These are phyloP conservation scores for Burhinus bistriatus DNA, from an alignment of 2,113 vertebrate species.

Conservation along the genomic window DNA sequence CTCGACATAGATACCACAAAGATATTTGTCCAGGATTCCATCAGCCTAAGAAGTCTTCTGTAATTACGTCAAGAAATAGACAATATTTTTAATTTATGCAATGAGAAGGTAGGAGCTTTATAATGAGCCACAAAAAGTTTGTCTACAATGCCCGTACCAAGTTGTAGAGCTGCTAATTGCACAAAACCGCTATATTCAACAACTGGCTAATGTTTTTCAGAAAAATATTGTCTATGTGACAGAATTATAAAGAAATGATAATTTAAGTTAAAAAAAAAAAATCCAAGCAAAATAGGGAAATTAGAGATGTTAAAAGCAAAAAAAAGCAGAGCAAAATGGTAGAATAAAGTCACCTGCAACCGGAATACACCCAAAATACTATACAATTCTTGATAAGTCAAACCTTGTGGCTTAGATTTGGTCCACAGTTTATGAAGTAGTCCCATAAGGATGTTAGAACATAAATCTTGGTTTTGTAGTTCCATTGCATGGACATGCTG, in stretches of 20 bases:
- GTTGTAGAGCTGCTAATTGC: background rate
- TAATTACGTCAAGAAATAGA: slow-evolving; percentile 60
- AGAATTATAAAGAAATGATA: slow-evolving; percentile 40
- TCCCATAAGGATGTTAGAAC: slow-evolving; percentile 63
- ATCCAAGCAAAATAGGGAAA: slow-evolving; percentile 32
- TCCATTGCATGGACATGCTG: slow-evolving; percentile 38
- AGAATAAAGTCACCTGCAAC: slow-evolving; percentile 73
- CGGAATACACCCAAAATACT: slow-evolving; percentile 64
- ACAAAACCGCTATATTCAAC: background rate
- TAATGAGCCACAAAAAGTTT: background rate
- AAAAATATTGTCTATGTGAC: slow-evolving; percentile 70
- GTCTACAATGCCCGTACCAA: background rate
- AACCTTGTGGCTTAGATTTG: slow-evolving; percentile 80
- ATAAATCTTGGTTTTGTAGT: slow-evolving; percentile 60
- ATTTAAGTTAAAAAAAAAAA: slow-evolving; percentile 15
- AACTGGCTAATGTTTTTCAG: background rate
- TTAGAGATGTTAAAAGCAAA: slow-evolving; percentile 62
- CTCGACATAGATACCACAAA: slow-evolving; percentile 45
- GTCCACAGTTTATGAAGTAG: slow-evolving; percentile 63
- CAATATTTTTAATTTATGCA: slow-evolving; percentile 63
- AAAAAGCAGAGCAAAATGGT: slow-evolving; percentile 65
- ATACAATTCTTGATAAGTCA: slow-evolving; percentile 69
- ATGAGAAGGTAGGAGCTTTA: background rate
- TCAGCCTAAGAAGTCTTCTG: slow-evolving; percentile 32
- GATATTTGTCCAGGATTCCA: slow-evolving; percentile 41